Evolutionary conservation across 2,888 invertebrate genomes (phyloP).

Genomic region (Aradus depressus): DNA sequence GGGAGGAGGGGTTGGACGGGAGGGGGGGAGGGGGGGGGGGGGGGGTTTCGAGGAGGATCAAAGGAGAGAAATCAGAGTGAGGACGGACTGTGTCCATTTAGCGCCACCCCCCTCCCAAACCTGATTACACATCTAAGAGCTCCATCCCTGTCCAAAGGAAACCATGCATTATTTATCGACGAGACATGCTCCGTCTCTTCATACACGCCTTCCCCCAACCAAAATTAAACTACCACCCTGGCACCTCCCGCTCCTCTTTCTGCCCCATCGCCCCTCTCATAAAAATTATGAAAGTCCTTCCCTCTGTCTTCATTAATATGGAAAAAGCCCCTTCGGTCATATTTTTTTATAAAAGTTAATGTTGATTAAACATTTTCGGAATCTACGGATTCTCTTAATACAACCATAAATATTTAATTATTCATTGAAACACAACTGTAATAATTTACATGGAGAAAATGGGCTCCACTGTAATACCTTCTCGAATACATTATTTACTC

Average conservation of each 20-base stretch:
- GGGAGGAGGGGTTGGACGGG: background rate
- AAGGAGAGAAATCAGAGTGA: conserved; percentile 28
- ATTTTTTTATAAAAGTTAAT: too few relatives aligned
- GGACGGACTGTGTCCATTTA: conserved; percentile 28
- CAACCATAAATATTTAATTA: too few relatives aligned
- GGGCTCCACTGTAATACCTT: too few relatives aligned
- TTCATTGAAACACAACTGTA: too few relatives aligned
- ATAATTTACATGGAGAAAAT: too few relatives aligned
- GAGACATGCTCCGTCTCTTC: conserved; percentile 24
- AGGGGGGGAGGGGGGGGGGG: background rate
- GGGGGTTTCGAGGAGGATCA: conserved; percentile 26
- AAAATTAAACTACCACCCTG: conserved; percentile 25
- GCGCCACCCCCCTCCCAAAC: conserved; percentile 24
- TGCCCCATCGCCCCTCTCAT: too few relatives aligned
- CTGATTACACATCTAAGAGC: conserved; percentile 29
- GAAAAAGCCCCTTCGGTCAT: too few relatives aligned
- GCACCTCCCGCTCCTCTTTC: background rate
- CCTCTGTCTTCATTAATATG: too few relatives aligned
- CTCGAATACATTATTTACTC: too few relatives aligned
- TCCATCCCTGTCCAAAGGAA: conserved; percentile 23
- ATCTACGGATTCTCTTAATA: too few relatives aligned
- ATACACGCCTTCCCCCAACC: conserved; percentile 19
- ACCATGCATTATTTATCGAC: conserved; percentile 29
- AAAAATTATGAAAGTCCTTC: too few relatives aligned
- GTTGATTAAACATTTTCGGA: too few relatives aligned